Percentiles rank a stretch among this genome's conserved stretches.
Conservation (phyloP, 2,113 vertebrate species). For the Anolis carolinensis region DNA sequence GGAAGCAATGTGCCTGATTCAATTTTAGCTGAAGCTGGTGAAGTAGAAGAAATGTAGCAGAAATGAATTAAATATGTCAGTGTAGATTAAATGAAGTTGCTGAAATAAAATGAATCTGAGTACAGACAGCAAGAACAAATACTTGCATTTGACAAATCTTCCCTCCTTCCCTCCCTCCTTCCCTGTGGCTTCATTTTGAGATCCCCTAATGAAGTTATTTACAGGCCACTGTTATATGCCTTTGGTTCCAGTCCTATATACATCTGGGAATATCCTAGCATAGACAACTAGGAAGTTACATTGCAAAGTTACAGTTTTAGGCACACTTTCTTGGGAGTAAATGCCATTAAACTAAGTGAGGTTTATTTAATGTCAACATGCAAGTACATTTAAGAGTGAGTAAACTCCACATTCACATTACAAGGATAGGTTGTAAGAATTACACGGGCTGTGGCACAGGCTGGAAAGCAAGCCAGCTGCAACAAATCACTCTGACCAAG, state of each 20-base stretch:
- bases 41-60: background rate
- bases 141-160: background rate
- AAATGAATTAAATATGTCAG: conserved; percentile 12
- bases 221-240: background rate
- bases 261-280: background rate
- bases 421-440: background rate
- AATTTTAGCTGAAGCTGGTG: conserved; percentile 4
- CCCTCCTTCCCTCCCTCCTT: too few species aligned
- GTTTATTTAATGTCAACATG: background rate
- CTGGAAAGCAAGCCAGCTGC: too few species aligned
- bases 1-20: background rate
- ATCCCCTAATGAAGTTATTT: background rate
- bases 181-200: background rate
- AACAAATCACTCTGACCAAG: too few species aligned
- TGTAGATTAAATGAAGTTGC: conserved; percentile 6
- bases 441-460: too few species aligned
- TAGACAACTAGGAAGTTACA: background rate
- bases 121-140: background rate
- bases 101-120: background rate
- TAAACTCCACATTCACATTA: background rate
- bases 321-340: background rate
- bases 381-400: background rate
- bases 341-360: background rate
- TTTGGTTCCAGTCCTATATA: background rate
- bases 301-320: background rate